Evolutionary conservation across 2,797 vertebrate genomes (phyloP), one percentile per base, ranked within the genome.

Genomic region (Gorsachius magnificus): DNA sequence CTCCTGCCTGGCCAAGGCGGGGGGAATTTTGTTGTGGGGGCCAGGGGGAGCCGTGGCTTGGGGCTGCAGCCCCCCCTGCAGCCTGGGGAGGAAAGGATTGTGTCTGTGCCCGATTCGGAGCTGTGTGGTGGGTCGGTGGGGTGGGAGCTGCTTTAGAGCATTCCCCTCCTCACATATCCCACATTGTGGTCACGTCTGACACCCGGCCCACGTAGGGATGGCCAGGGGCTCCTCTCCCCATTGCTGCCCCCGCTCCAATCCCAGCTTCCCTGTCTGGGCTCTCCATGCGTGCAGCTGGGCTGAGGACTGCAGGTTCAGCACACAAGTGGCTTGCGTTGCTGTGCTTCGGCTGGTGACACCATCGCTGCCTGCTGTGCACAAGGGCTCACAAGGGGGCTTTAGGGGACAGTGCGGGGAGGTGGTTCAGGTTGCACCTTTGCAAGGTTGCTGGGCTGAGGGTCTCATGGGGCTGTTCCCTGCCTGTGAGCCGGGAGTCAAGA

Each of bases 41-140:
- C 11, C 0, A 0, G 28, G 36, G 48, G 38, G 16, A 61, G 31
- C 78, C 5, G 2, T 1, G 38, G 46, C 7, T 12, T 0, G 0
- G 65, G 50, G 46, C 74, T 87, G 71, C 60, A 89, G 68, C 11
- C 24, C n/a, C n/a, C 28, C 3, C n/a, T 60, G 28, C 57, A 9
- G 35, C 25, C 1, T 28, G 60, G 38, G 22, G 33, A 35, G 71
- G n/a, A 66, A 16, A 53, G n/a, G n/a, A n/a, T 60, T 0, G 0
- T 29, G 31, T 20, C 75, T 76, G 48, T 60, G 50, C 48, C 53
- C 0, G 1, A 12, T 11, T 2, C 2, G 8, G 78, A 43, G 74
- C 74, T 35, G 61, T 33, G 85, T 36, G 19, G 58, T 3, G 33
- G 35, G 12, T 29, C 33, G 1, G 2, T 36, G 70, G 48, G 64